Evolutionary conservation across 2,113 vertebrate species (phyloP).

Genomic region (Tenrec ecaudatus): DNA sequence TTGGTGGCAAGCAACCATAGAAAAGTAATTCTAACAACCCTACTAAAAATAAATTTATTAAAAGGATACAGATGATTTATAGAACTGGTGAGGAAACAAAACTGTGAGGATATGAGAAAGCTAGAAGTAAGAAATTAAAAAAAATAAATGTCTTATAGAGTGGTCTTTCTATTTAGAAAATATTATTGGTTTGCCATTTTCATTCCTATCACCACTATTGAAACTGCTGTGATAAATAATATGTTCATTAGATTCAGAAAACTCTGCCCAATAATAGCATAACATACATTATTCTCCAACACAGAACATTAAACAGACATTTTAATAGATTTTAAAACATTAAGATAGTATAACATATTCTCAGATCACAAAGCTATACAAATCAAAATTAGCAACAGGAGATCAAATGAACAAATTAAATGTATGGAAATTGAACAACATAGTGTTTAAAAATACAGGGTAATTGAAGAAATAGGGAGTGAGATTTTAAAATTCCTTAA

Average conservation of each 20-base stretch:
- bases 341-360: no score
- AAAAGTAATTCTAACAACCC: background rate
- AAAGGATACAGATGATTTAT: background rate
- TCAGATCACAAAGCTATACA: no score
- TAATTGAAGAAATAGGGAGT: no score
- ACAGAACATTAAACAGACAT: no score
- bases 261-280: no score
- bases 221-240: background rate
- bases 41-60: background rate
- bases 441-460: no score
- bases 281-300: no score
- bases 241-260: background rate
- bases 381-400: no score
- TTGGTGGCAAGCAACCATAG: background rate
- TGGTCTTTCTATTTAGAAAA: background rate
- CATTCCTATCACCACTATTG: background rate
- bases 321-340: no score
- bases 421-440: no score
- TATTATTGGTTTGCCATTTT: background rate
- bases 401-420: no score
- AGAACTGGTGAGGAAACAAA: background rate
- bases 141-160: background rate
- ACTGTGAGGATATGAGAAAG: background rate
- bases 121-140: background rate
- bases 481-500: no score